Conservation (phyloP, 2,797 vertebrate species). For the Chelidonichthys spinosus region DNA sequence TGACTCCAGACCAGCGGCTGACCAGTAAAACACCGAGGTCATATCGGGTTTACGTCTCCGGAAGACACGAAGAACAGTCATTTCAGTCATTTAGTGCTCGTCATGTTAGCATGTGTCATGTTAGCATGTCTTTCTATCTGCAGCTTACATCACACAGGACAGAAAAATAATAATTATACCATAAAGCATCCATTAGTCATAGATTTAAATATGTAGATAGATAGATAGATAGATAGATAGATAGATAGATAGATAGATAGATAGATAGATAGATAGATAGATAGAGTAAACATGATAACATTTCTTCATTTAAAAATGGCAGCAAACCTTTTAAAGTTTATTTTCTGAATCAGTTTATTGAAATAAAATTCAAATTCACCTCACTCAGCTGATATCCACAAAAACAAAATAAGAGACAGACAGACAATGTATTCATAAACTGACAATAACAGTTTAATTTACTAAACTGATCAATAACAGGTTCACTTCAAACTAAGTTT, state of each 20-base stretch:
- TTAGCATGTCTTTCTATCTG: too few relatives aligned
- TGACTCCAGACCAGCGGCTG: slow-evolving; percentile 79
- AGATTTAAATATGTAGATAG: neutral
- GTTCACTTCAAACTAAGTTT: neutral
- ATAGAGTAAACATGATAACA: neutral
- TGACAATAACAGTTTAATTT: neutral
- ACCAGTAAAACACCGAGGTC: slow-evolving; percentile 30
- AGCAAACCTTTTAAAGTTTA: neutral
- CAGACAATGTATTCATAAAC: neutral
- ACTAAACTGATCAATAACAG: neutral
- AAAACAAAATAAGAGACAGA: neutral
- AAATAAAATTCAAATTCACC: neutral
- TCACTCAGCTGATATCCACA: neutral
- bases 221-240: too few relatives aligned
- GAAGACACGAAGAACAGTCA: too few relatives aligned
- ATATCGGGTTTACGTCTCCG: too few relatives aligned
- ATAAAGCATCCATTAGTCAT: neutral
- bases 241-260: too few relatives aligned
- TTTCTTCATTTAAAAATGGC: neutral
- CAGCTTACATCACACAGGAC: too few relatives aligned
- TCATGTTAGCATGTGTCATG: too few relatives aligned
- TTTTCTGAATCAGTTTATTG: neutral
- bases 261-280: too few relatives aligned
- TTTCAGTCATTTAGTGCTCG: too few relatives aligned
- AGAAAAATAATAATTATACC: neutral